Conservation (phyloP, 1,140 invertebrate species). For the Brachionus paranguensis region DNA sequence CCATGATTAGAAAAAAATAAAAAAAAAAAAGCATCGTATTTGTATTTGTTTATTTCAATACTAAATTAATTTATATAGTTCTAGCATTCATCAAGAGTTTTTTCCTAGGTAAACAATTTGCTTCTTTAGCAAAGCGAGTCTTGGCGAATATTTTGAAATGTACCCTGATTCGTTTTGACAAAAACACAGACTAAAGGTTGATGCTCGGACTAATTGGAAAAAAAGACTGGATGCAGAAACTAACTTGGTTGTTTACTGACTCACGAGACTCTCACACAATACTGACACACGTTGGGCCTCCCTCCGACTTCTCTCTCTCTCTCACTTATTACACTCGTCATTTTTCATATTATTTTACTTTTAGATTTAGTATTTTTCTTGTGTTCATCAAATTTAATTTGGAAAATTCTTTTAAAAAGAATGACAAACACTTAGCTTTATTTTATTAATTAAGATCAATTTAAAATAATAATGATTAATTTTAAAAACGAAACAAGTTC, state of each 20-base stretch:
- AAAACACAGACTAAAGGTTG: not conserved
- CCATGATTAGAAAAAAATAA: not conserved
- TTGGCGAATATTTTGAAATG: not conserved
- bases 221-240: not conserved
- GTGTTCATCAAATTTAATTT: not conserved
- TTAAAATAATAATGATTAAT: not conserved
- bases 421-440: not conserved
- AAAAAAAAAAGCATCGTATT: not conserved
- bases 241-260: not conserved
- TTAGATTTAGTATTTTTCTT: not conserved
- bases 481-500: not conserved
- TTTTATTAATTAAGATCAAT: not conserved
- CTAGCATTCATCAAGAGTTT: not conserved
- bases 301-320: not conserved
- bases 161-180: not conserved
- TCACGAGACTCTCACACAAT: not conserved
- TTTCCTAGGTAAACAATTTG: not conserved
- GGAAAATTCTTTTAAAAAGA: not conserved
- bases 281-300: not conserved
- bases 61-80: not conserved
- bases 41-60: not conserved
- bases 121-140: not conserved
- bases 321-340: not conserved
- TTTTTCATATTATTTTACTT: not conserved
- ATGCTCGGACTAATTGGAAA: not conserved